Conservation (phyloP, 2,797 vertebrate species). For the Pseudochirops corinnae region DNA sequence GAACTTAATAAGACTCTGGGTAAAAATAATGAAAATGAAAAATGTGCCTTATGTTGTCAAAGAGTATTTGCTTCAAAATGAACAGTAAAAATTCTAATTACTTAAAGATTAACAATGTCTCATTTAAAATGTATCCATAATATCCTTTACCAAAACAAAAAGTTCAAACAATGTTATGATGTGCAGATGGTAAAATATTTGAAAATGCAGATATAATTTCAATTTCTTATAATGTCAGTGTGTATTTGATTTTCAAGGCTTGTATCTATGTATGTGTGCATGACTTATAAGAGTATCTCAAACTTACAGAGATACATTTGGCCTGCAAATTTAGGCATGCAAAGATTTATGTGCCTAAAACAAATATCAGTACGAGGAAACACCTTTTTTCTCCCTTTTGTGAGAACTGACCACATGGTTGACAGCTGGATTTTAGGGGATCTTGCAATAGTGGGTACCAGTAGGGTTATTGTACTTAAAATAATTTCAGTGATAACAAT, state of each 20-base stretch:
- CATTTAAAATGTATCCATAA: background rate
- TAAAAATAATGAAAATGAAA: constrained; percentile 40
- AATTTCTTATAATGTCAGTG: constrained; percentile 51
- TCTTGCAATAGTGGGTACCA: constrained; percentile 62
- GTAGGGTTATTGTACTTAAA: constrained; percentile 79
- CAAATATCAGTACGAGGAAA: constrained; percentile 78
- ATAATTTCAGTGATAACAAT: constrained; percentile 79
- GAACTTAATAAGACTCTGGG: constrained; percentile 46
- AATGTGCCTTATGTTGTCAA: constrained; percentile 43
- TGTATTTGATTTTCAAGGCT: constrained; percentile 46
- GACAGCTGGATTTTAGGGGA: constrained; percentile 76
- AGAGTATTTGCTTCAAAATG: constrained; percentile 49
- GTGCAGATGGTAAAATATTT: constrained; percentile 54
- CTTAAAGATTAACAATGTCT: constrained; percentile 52
- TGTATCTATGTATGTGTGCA: constrained; percentile 42
- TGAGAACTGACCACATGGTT: constrained; percentile 74
- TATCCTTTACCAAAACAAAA: constrained; percentile 56
- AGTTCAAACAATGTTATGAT: constrained; percentile 56
- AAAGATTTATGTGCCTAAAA: constrained; percentile 81
- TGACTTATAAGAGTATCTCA: constrained; percentile 69
- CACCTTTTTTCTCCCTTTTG: constrained; percentile 26
- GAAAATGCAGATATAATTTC: constrained; percentile 57
- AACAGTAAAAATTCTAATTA: constrained; percentile 49
- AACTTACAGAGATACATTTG: constrained; percentile 72
- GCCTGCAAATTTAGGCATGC: constrained; percentile 73